A percentile compares a stretch with the other conserved stretches of the same genome.
These are phyloP conservation scores for silkworm (Bombyx mori) DNA, from an alignment of 1,140 invertebrate species.

Conservation along the genomic window ASM3026992v2 NC_085128.1:8860001-8860500, in stretches of 20 bases:
- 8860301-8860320: not conserved
- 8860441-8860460: not conserved
- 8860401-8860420: not conserved
- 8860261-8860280: not conserved
- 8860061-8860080: no score
- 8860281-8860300: not conserved
- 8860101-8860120: no score
- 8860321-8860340: conserved; percentile 31
- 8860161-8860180: no score
- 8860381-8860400: conserved; percentile 38
- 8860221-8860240: no score
- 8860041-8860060: no score
- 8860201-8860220: no score
- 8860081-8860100: no score
- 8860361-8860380: conserved; percentile 39
- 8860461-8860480: not conserved
- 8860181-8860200: no score
- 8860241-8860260: not conserved
- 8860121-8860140: no score
- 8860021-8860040: no score
- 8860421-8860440: not conserved
- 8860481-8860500: not conserved
- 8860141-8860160: no score
- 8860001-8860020: no score
- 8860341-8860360: conserved; percentile 33